Percentiles rank a stretch among this genome's conserved stretches.
phyloP scores from a whole-genome alignment of 2,113 vertebrate genomes.

The Actinemys pallida region DNA sequence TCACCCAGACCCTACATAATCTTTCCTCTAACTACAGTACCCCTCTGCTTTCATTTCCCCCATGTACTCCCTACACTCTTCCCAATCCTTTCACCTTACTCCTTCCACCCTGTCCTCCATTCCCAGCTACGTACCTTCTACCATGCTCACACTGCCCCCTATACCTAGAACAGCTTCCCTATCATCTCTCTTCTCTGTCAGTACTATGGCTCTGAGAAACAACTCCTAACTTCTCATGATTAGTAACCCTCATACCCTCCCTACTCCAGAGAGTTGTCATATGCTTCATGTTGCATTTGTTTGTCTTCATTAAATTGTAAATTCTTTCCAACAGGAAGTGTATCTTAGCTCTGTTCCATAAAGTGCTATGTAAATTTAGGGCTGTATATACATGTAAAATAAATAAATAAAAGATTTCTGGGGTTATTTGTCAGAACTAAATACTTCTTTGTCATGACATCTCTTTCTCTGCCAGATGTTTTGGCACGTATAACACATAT shows the following conservation, averaged over 20 bases:
- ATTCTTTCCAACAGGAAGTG: slow-evolving; percentile 28
- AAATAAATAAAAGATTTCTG: slow-evolving; percentile 61
- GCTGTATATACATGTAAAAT: slow-evolving; percentile 61
- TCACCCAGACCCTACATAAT: fast-evolving
- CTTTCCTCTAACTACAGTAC: background rate
- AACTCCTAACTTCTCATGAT: background rate
- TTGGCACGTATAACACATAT: slow-evolving; percentile 70
- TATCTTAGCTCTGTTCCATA: slow-evolving; percentile 30
- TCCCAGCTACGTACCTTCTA: background rate
- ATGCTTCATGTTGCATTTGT: background rate
- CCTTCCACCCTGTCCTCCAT: background rate
- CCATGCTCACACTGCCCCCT: slow-evolving; percentile 57
- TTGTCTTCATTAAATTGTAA: slow-evolving; percentile 15
- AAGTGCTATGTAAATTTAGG: slow-evolving; percentile 66
- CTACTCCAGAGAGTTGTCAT: background rate
- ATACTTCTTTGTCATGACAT: slow-evolving; percentile 11
- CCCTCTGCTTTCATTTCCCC: background rate
- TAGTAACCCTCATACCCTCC: background rate
- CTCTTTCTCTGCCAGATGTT: slow-evolving; percentile 67
- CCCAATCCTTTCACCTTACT: background rate
- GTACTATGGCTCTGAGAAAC: background rate
- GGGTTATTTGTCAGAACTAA: slow-evolving; percentile 64
- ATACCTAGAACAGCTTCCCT: background rate
- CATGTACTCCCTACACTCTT: background rate
- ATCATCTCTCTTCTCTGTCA: background rate